Evolutionary conservation across 2,113 vertebrate species (phyloP), one percentile per base, ranked within the genome.

Genomic region (Semnornis frantzii): DNA sequence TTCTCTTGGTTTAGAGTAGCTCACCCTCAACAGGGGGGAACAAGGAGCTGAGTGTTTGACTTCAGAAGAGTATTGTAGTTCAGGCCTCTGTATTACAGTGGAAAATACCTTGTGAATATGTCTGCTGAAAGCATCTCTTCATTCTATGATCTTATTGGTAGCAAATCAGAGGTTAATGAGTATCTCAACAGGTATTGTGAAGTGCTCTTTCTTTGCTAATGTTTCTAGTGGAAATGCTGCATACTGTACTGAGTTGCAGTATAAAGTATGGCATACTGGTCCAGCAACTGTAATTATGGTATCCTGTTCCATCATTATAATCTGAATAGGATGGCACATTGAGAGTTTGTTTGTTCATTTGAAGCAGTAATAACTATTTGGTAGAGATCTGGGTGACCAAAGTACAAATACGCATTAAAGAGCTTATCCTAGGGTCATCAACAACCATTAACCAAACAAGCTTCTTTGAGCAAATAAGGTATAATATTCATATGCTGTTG

Each of bases 101-200:
- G 54, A 83, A 87, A 91, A 85, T 64, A 68, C 19, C 13, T 59
- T 16, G 6, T 31, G 30, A 82, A 37, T 42, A 44, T 28, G 63
- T 25, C 48, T 46, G 60, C 70, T 82, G 76, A 93, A 85, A 57
- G 46, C 24, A 37, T 65, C 54, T 74, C 44, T 70, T 82, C 73
- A 55, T 92, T 33, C 74, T 39, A 73, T 70, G 74, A 48, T 71
- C 57, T 83, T 94, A 62, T 42, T 95, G 54, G 44, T 85, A 85
- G 65, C 60, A 92, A 91, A 85, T 75, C 65, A 58, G 69, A 90
- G 42, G 27, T 91, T 91, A 93, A 85, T 85, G 39, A 85, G 23
- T 60, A 87, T 71, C 72, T 92, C 87, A 91, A 34, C 52, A 87
- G 52, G 30, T 77, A 64, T 54, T 89, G 78, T 87, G 76, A 85